Evolutionary conservation across 2,113 vertebrate genomes (phyloP).

Genomic region (Misgurnus anguillicaudatus): DNA sequence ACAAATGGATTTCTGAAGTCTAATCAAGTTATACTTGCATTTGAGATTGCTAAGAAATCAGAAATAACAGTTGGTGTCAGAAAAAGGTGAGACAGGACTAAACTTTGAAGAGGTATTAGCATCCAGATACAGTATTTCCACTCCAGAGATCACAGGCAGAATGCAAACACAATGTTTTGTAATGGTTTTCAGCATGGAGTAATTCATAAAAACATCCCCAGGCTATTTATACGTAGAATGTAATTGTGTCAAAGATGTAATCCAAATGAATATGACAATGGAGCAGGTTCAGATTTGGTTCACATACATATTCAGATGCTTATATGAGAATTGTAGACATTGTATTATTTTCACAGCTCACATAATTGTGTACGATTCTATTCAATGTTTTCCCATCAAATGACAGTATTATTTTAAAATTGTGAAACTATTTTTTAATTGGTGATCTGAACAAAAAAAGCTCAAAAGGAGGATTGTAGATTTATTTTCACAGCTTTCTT

Average conservation of each 20-base stretch:
- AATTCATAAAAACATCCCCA: slow-evolving; percentile 73
- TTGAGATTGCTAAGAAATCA: slow-evolving; percentile 72
- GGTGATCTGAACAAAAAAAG: too few relatives aligned
- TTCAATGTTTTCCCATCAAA: slow-evolving; percentile 30
- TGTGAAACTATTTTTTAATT: slow-evolving; percentile 17
- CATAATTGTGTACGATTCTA: not conserved
- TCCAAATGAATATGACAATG: slow-evolving; percentile 70
- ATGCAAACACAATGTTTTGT: slow-evolving; percentile 69
- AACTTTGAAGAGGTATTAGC: slow-evolving; percentile 67
- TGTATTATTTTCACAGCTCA: not conserved
- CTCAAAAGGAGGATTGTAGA: too few relatives aligned
- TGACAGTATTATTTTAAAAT: slow-evolving; percentile 72
- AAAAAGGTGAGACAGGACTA: slow-evolving; percentile 66
- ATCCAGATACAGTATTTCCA: slow-evolving; percentile 59
- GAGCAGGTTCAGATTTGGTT: slow-evolving; percentile 66
- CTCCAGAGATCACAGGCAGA: slow-evolving; percentile 56
- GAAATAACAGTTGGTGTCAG: slow-evolving; percentile 61
- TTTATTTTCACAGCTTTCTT: too few relatives aligned
- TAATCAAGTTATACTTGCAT: slow-evolving; percentile 72
- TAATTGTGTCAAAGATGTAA: slow-evolving; percentile 75
- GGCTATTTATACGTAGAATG: slow-evolving; percentile 73
- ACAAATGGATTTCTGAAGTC: slow-evolving; percentile 61
- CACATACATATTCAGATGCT: slow-evolving; percentile 69
- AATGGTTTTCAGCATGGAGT: slow-evolving; percentile 65
- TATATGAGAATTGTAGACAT: slow-evolving; percentile 16